These are phyloP conservation scores for Aphidius gifuensis DNA, from an alignment of 1,140 invertebrate genomes.

Conservation along the genomic window DNA sequence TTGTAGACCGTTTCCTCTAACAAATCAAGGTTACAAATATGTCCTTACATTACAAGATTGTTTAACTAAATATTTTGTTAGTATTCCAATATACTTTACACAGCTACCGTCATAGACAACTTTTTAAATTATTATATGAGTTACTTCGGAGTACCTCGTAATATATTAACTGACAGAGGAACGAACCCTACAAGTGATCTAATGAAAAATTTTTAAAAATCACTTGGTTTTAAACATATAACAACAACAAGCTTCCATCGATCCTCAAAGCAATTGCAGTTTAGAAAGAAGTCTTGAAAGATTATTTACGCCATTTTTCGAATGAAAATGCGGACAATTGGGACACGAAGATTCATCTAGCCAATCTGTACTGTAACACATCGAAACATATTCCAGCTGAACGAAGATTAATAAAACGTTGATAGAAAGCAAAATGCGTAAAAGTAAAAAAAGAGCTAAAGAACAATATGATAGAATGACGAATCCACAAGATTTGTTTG, in stretches of 20 bases:
- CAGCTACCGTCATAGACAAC: conserved; percentile 27
- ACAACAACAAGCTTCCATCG: conserved; percentile 30
- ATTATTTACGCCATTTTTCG: conserved; percentile 32
- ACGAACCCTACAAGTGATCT: conserved; percentile 29
- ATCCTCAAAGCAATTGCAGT: conserved; percentile 32
- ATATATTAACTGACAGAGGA: conserved; percentile 36
- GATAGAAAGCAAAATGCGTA: not conserved
- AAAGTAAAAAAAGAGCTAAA: too few species aligned
- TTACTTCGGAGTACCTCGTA: conserved; percentile 29
- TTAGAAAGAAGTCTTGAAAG: conserved; percentile 32
- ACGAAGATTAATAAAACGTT: conserved; percentile 8
- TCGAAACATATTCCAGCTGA: conserved; percentile 15
- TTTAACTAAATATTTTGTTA: conserved; percentile 33
- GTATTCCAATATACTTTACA: conserved; percentile 26
- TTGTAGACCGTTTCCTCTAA: conserved; percentile 15
- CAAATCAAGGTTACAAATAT: conserved; percentile 23
- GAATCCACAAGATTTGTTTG: conserved; percentile 3
- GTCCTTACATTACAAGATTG: conserved; percentile 32
- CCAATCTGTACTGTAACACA: conserved; percentile 16
- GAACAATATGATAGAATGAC: too few species aligned
- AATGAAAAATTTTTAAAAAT: conserved; percentile 33
- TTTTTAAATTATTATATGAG: conserved; percentile 30
- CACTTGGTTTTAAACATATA: conserved; percentile 24
- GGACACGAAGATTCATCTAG: conserved; percentile 31
- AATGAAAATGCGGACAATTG: conserved; percentile 33